Base-by-base conservation (phyloP, 2,113 vertebrate species). In the Pholis gunnellus region DNA sequence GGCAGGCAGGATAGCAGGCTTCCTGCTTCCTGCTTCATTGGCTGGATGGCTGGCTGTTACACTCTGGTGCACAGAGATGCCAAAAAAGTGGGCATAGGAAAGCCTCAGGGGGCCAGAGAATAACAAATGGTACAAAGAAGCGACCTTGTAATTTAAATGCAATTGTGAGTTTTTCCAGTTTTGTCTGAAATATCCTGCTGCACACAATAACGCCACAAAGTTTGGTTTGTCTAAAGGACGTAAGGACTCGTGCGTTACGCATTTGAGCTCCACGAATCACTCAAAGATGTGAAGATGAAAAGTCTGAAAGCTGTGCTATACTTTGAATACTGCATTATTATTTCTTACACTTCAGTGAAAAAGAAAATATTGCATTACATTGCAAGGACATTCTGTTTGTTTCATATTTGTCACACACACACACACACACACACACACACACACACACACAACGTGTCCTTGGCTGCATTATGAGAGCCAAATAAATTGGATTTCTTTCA, bases 1-100 rank as follows among this genome's bases (percentile, higher is more conserved):
- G 81, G 82, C 69, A 27, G 72, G 82, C 77, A 48, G 86, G 82
- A 81, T 81, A 67, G 78, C 77, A 76, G 86, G 79, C 85, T 86
- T 86, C 80, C 87, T 69, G 79, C 85, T 86, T 86, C 80, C 87
- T 69, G 82, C 77, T 84, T 85, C 63, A 82, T 76, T 85, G 85
- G 85, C 75, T 82, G 86, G 82, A 70, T 77, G 82, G 84, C 57
- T 67, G 80, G 65, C 52, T 88, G 89, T 88, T 89, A 79, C 88
- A 89, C 84, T 90, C 74, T 57, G 74, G n/a, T 83, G 71, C 80
- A 77, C 64, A 84, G 75, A 83, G 71, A 88, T 86, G 79, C 87
- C 81, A 87, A 89, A 83, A 87, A 86, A 84, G 56, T 64, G 64
- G 72, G 80, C 86, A 81, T 20, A n/a, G 75, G 84, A 87, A 84